These are phyloP conservation scores for Aricia agestis DNA, from an alignment of 1,140 invertebrate genomes.

Conservation along the genomic window DNA sequence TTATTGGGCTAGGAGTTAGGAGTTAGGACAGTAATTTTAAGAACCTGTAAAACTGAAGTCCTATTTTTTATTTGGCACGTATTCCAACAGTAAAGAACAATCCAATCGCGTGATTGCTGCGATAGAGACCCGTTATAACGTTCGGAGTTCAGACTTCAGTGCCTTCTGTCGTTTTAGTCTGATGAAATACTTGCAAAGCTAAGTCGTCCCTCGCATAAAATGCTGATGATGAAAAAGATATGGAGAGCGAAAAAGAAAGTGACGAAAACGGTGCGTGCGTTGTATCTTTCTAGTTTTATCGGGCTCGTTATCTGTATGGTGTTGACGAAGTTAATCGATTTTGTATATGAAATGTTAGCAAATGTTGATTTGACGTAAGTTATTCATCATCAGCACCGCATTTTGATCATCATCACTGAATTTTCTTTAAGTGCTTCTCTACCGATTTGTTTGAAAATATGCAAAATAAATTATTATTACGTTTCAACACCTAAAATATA, in stretches of 20 bases:
- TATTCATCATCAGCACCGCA: not conserved
- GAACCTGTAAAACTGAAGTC: not conserved
- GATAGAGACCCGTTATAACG: constrained; percentile 4
- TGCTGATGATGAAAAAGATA: constrained; percentile 44
- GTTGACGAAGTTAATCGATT: not conserved
- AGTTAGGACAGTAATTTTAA: too few species aligned
- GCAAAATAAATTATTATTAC: too few species aligned
- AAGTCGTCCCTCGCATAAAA: constrained; percentile 2
- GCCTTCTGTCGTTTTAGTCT: constrained; percentile 4
- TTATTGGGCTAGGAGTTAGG: too few species aligned
- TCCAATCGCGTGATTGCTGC: not conserved
- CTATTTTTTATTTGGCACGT: not conserved
- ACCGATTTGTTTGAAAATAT: too few species aligned
- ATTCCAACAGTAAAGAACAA: not conserved
- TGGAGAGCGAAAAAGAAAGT: constrained; percentile 54
- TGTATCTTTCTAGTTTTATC: constrained; percentile 12
- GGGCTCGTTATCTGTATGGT: not conserved
- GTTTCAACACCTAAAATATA: too few species aligned
- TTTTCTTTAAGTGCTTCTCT: too few species aligned
- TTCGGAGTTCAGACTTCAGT: constrained; percentile 3
- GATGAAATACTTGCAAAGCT: not conserved
- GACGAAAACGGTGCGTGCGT: constrained; percentile 51
- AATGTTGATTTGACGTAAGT: not conserved
- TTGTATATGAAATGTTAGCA: constrained; percentile 5
- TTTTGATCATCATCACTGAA: too few species aligned